These are phyloP conservation scores for Drosophila fuyamai DNA, from an alignment of 1,140 invertebrate genomes.

Conservation along the genomic window DNA sequence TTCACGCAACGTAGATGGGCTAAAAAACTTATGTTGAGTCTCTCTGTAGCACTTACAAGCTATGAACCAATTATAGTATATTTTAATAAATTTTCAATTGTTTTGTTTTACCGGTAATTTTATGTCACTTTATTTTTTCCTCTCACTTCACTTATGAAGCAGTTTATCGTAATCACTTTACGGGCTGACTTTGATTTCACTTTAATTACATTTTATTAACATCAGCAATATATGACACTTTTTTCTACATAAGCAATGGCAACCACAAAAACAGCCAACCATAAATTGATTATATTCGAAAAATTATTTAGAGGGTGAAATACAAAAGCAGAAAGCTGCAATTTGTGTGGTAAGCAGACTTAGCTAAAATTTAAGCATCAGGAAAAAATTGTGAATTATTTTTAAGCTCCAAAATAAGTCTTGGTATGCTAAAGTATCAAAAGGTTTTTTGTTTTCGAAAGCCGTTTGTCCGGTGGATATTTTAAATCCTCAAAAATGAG, in stretches of 20 bases:
- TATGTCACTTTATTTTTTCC: conserved; percentile 8
- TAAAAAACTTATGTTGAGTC: conserved; percentile 8
- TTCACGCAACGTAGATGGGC: neutral
- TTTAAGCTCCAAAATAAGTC: neutral
- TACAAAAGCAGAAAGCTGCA: neutral
- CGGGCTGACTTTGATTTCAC: conserved; percentile 54
- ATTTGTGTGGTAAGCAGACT: neutral
- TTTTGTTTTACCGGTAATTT: conserved; percentile 31
- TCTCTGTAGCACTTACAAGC: conserved; percentile 24
- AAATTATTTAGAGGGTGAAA: conserved; percentile 8
- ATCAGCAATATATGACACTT: conserved; percentile 37
- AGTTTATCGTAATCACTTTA: conserved; percentile 42
- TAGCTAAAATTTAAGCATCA: neutral
- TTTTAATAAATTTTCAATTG: conserved; percentile 46
- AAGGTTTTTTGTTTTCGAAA: neutral
- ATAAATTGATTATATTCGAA: conserved; percentile 37
- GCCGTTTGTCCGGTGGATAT: neutral
- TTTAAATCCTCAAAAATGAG: neutral
- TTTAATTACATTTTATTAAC: conserved; percentile 71
- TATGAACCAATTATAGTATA: conserved; percentile 32
- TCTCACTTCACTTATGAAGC: conserved; percentile 8
- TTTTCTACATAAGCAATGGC: conserved; percentile 12
- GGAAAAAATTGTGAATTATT: neutral
- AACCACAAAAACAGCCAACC: conserved; percentile 4
- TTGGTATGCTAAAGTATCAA: too few species aligned